These are phyloP conservation scores for Amphiura filiformis DNA, from an alignment of 35 echinoderm and acorn worm genomes.

Conservation along the genomic window DNA sequence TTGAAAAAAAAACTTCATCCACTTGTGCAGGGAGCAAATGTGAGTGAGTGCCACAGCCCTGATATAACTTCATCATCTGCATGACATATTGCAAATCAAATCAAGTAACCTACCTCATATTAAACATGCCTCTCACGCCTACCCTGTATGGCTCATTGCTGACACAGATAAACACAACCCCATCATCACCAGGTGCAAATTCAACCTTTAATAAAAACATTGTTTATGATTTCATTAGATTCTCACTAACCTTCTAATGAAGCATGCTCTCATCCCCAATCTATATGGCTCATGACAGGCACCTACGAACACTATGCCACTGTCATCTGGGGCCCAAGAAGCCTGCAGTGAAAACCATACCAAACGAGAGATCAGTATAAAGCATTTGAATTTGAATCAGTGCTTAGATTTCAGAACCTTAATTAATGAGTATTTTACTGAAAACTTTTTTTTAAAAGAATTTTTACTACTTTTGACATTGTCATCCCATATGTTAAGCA, in stretches of 20 bases:
- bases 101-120: conserved; percentile 79
- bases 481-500: not conserved
- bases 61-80: too few species aligned
- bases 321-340: conserved; percentile 68
- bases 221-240: too few species aligned
- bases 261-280: conserved; percentile 66
- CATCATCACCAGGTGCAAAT: conserved; percentile 70
- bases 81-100: too few species aligned
- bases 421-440: too few species aligned
- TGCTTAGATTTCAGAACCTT: not conserved
- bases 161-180: conserved; percentile 70
- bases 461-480: not conserved
- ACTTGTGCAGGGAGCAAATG: too few species aligned
- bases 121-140: conserved; percentile 63
- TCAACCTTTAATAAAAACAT: conserved; percentile 37
- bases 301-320: conserved; percentile 74
- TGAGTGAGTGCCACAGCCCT: too few species aligned
- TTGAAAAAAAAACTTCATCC: too few species aligned
- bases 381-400: not conserved
- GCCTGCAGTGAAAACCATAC: conserved; percentile 35
- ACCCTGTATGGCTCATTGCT: conserved; percentile 77
- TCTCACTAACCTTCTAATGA: conserved; percentile 66
- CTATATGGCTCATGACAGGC: conserved; percentile 73
- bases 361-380: not conserved
- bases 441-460: too few species aligned